Percentiles rank a stretch among this genome's conserved stretches.
Evolutionary conservation across 2,113 vertebrate species (phyloP).

Genomic region (Phalacrocorax carbo): DNA sequence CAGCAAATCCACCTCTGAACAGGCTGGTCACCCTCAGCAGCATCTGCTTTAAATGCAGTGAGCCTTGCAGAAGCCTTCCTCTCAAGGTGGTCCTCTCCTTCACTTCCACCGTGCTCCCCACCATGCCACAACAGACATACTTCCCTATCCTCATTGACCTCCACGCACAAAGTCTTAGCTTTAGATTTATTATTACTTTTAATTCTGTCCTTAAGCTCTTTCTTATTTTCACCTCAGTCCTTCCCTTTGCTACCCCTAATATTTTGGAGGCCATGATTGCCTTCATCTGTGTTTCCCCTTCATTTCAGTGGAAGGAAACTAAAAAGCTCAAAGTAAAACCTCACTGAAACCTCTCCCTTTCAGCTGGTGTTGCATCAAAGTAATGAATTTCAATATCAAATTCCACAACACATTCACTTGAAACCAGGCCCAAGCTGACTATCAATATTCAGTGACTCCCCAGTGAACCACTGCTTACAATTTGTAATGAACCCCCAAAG

Average conservation of each 20-base stretch:
- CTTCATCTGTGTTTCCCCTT: neutral
- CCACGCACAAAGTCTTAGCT: neutral
- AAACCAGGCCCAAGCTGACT: neutral
- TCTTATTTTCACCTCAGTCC: neutral
- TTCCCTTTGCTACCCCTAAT: neutral
- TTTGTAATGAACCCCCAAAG: neutral
- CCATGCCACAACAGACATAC: neutral
- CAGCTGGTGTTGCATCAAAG: neutral
- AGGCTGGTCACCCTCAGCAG: neutral
- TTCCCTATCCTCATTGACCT: neutral
- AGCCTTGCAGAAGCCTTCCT: neutral
- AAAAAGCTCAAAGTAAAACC: neutral
- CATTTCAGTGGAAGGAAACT: neutral
- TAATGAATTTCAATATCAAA: neutral
- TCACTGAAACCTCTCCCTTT: neutral
- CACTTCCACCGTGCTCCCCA: neutral
- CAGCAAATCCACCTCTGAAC: neutral
- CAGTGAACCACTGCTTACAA: neutral
- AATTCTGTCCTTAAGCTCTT: neutral
- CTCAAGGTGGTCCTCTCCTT: neutral
- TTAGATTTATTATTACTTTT: neutral
- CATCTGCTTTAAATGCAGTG: neutral
- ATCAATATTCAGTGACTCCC: neutral
- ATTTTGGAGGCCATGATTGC: neutral
- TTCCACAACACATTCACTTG: neutral